Evolutionary conservation across 2,888 invertebrate genomes (phyloP).

Genomic region (Lobophora halterata): DNA sequence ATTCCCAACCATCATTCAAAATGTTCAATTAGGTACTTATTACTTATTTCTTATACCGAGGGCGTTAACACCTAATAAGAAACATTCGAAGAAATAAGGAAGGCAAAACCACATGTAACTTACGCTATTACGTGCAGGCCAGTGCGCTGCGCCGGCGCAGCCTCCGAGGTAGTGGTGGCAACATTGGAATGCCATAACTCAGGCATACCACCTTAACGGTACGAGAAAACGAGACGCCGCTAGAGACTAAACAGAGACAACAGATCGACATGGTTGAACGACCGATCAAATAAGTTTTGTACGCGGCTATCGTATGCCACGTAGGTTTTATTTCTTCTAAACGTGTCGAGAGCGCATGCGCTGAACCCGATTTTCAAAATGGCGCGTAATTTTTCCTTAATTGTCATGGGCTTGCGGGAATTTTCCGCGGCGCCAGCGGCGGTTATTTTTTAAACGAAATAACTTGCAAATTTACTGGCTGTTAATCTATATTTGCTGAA

Average conservation of each 20-base stretch:
- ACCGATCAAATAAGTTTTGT: conserved; percentile 80
- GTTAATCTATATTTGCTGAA: too few species aligned
- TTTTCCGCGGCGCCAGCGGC: conserved; percentile 20
- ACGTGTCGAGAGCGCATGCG: conserved; percentile 62
- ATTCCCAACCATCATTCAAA: conserved; percentile 17
- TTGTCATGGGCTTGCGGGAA: conserved; percentile 39
- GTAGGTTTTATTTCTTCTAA: conserved; percentile 74
- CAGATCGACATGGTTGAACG: conserved; percentile 74
- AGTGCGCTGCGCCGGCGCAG: conserved; percentile 52
- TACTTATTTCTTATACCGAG: conserved; percentile 41
- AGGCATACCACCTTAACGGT: conserved; percentile 77
- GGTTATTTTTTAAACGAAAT: conserved; percentile 29
- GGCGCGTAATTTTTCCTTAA: conserved; percentile 51
- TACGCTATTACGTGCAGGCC: conserved; percentile 48
- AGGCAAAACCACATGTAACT: conserved; percentile 63
- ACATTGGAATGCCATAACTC: conserved; percentile 78
- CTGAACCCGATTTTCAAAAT: conserved; percentile 59
- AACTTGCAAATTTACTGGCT: too few species aligned
- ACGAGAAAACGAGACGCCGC: conserved; percentile 58
- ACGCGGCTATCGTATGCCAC: conserved; percentile 69
- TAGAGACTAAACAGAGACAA: conserved; percentile 48
- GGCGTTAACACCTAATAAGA: conserved; percentile 58
- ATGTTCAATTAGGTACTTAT: conserved; percentile 55
- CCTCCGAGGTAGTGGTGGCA: conserved; percentile 73
- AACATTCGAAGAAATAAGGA: conserved; percentile 46